Evolutionary conservation across 2,113 vertebrate species (phyloP).

Genomic region (Brienomyrus longianalis): DNA sequence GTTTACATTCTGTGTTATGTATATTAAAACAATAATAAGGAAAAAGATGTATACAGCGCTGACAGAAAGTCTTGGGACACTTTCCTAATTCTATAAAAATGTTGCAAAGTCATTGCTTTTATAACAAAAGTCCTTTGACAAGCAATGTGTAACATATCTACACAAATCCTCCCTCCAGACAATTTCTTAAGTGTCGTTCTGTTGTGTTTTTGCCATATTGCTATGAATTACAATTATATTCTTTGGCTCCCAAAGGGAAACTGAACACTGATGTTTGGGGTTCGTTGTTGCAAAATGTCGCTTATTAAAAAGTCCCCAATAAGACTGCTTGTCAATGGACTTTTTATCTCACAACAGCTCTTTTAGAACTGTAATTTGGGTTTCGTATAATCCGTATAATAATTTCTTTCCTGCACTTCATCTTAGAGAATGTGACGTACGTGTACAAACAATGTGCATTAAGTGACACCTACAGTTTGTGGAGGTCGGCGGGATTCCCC

Average conservation of each 20-base stretch:
- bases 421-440: not conserved
- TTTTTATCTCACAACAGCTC: not conserved
- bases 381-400: not conserved
- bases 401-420: not conserved
- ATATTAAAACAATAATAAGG: not conserved
- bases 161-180: not conserved
- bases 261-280: not conserved
- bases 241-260: not conserved
- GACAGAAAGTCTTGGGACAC: not conserved
- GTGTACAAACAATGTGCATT: slow-evolving; percentile 25
- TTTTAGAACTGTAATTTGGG: not conserved
- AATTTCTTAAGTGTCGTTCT: not conserved
- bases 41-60: not conserved
- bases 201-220: not conserved
- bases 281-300: not conserved
- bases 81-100: not conserved
- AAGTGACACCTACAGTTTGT: slow-evolving; percentile 33
- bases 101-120: not conserved
- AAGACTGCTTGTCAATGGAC: not conserved
- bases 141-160: not conserved
- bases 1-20: not conserved
- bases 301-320: not conserved
- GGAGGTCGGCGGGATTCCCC: slow-evolving; percentile 51
- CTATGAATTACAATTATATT: not conserved
- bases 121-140: not conserved